Conservation (phyloP, 2,113 vertebrate genomes). For the Petrocephalus microphthalmus region DNA sequence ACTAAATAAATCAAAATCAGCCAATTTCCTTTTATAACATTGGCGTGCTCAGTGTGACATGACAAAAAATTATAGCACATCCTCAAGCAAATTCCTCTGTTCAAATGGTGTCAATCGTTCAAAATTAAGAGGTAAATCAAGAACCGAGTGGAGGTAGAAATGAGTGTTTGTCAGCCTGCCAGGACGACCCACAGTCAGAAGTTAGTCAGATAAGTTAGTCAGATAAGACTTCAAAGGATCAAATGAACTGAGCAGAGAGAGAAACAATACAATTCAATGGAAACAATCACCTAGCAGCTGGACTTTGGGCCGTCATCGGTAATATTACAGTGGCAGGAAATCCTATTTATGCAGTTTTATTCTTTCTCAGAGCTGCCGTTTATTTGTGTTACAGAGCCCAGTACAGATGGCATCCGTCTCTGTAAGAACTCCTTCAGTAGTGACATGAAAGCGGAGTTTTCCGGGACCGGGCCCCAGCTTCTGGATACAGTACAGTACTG, state of each 20-base stretch:
- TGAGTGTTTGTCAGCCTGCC: background rate
- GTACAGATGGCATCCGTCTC: background rate
- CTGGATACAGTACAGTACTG: background rate
- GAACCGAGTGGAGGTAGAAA: background rate
- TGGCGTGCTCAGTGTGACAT: no score
- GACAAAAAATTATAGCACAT: no score
- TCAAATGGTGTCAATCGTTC: background rate
- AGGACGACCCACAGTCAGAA: background rate
- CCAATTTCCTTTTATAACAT: background rate
- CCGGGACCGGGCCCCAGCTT: background rate
- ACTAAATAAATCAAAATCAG: background rate
- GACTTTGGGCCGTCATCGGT: background rate
- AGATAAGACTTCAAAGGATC: slow-evolving; percentile 2
- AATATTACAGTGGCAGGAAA: slow-evolving; percentile 35
- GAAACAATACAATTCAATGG: slow-evolving; percentile 5
- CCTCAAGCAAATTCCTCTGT: no score
- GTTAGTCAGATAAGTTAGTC: background rate
- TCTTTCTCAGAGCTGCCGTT: slow-evolving; percentile 25
- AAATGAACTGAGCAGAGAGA: background rate
- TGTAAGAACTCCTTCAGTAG: background rate
- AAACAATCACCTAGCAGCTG: background rate
- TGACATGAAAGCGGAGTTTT: slow-evolving; percentile 9
- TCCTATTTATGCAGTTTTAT: slow-evolving; percentile 34
- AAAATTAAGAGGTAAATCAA: background rate
- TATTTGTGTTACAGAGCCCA: slow-evolving; percentile 36